phyloP scores from a whole-genome alignment of 2,888 invertebrate genomes.

The Monochamus alternatus region DNA sequence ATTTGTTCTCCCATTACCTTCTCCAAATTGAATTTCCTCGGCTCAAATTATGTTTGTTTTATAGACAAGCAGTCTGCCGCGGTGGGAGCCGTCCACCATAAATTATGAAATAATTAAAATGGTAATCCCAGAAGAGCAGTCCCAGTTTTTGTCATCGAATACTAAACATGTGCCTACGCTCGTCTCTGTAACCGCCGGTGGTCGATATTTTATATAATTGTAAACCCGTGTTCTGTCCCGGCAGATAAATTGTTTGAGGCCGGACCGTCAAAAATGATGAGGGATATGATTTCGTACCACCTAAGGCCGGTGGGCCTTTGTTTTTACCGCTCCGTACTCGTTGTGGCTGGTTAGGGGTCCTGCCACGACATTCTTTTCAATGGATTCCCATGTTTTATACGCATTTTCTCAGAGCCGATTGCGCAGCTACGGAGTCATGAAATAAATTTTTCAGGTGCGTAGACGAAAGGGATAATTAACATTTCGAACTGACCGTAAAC shows the following conservation, averaged over 20 bases:
- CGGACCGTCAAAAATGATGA: conserved; percentile 65
- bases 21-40: not conserved
- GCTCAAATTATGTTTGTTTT: conserved; percentile 5
- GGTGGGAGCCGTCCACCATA: not conserved
- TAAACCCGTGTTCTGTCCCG: conserved; percentile 62
- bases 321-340: conserved; percentile 63
- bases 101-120: conserved; percentile 19
- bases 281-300: conserved; percentile 66
- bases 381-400: conserved; percentile 51
- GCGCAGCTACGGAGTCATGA: conserved; percentile 41
- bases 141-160: conserved; percentile 29
- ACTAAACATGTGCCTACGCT: conserved; percentile 17
- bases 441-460: conserved; percentile 30
- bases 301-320: conserved; percentile 62
- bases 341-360: conserved; percentile 63
- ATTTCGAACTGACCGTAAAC: no score
- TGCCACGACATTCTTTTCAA: conserved; percentile 52
- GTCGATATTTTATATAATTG: conserved; percentile 58
- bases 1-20: not conserved
- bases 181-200: conserved; percentile 41
- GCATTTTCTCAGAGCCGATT: conserved; percentile 49
- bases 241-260: conserved; percentile 64
- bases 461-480: not conserved
- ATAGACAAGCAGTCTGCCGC: conserved; percentile 18
- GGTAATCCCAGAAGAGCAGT: conserved; percentile 20